These are phyloP conservation scores for Neogale vison DNA, from an alignment of 2,113 vertebrate species.

Conservation along the genomic window DNA sequence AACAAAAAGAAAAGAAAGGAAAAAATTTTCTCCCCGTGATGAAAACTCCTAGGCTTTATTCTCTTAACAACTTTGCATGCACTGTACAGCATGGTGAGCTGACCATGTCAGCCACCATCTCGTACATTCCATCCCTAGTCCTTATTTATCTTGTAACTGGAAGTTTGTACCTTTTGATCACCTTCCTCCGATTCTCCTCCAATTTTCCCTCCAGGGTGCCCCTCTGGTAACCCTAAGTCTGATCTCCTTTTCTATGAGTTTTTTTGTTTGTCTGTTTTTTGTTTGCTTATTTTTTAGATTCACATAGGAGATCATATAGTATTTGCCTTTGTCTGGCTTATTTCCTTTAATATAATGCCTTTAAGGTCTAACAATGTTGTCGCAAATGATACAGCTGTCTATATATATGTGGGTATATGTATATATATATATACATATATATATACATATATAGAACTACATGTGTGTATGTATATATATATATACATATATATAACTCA, in stretches of 20 bases:
- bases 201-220: neutral
- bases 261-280: neutral
- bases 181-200: neutral
- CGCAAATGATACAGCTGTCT: neutral
- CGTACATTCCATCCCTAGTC: neutral
- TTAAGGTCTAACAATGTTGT: neutral
- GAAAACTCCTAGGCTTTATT: neutral
- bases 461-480: too few relatives aligned
- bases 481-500: neutral
- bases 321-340: neutral
- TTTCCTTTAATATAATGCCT: neutral
- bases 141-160: neutral
- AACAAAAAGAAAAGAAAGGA: neutral
- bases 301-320: neutral
- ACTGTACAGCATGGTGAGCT: neutral
- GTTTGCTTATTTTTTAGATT: neutral
- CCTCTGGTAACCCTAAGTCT: neutral
- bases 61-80: neutral
- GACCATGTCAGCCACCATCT: fast-evolving
- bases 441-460: too few relatives aligned
- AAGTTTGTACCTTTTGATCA: neutral
- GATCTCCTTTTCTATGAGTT: neutral
- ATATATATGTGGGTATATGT: too few relatives aligned
- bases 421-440: too few relatives aligned
- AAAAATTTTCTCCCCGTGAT: neutral